Evolutionary conservation across 2,888 invertebrate genomes (phyloP).

Genomic region (Drosophila atroscutellata): DNA sequence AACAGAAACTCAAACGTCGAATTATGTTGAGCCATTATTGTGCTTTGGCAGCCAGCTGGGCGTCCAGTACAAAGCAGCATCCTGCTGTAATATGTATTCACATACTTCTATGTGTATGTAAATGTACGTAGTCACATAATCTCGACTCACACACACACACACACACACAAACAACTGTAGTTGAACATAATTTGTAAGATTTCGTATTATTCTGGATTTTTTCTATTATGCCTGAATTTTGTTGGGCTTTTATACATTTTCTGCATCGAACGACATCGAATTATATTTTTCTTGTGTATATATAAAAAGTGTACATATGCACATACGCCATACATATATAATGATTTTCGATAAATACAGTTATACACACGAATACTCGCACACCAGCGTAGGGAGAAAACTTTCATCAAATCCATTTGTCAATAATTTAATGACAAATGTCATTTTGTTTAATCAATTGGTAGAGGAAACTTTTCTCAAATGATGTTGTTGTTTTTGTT

Average conservation of each 20-base stretch:
- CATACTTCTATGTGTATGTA: conserved; percentile 1
- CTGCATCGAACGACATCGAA: conserved; percentile 4
- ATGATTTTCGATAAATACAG: conserved; percentile 72
- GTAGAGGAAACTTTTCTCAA: neutral
- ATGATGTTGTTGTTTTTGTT: conserved; percentile 1
- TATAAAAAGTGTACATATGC: conserved; percentile 22
- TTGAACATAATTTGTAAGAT: conserved; percentile 22
- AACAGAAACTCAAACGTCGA: conserved; percentile 38
- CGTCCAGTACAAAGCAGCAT: conserved; percentile 30
- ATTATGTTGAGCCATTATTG: conserved; percentile 49
- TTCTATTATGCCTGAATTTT: conserved; percentile 43
- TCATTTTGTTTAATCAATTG: conserved; percentile 10
- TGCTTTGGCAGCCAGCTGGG: conserved; percentile 68
- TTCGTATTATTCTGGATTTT: conserved; percentile 37
- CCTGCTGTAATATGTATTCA: conserved; percentile 21
- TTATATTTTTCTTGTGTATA: conserved; percentile 32
- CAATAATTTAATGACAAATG: conserved; percentile 15
- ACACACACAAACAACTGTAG: conserved; percentile 3
- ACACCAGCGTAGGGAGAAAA: conserved; percentile 44
- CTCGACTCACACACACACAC: conserved; percentile 41
- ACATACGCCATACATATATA: conserved; percentile 42
- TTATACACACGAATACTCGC: conserved; percentile 80
- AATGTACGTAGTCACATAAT: conserved; percentile 62
- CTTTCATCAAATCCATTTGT: conserved; percentile 34
- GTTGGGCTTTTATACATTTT: conserved; percentile 9